These are phyloP conservation scores for Hypocryptadius cinnamomeus DNA, from an alignment of 2,113 vertebrate genomes.

Conservation along the genomic window DNA sequence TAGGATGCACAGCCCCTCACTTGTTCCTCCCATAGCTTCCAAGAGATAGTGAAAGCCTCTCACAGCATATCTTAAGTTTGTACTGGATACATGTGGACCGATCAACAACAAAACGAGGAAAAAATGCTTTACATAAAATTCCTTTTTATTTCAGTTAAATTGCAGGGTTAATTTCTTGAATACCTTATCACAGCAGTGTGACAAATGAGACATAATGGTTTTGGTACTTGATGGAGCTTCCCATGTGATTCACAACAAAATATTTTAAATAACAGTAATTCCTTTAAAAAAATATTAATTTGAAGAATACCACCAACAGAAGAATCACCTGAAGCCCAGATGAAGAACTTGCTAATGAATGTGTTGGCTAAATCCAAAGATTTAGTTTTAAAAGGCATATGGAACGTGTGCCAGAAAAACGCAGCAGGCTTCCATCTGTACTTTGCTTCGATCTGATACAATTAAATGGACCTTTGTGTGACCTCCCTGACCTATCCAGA, in stretches of 20 bases:
- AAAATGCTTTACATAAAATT: constrained; percentile 43
- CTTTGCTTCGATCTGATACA: background rate
- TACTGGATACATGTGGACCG: background rate
- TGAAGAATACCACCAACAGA: background rate
- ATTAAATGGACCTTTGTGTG: background rate
- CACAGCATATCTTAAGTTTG: background rate
- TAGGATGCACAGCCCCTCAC: background rate
- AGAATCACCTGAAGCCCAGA: background rate
- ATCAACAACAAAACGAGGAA: background rate
- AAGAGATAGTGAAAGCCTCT: background rate
- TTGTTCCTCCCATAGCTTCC: background rate
- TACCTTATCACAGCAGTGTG: constrained; percentile 28
- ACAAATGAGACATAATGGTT: constrained; percentile 40
- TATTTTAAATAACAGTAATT: background rate
- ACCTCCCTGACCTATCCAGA: constrained; percentile 7
- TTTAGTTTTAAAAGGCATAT: constrained; percentile 17
- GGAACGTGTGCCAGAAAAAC: background rate
- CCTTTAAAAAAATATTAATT: background rate
- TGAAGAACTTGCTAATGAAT: background rate
- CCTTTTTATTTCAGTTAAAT: constrained; percentile 18
- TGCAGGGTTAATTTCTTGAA: constrained; percentile 48
- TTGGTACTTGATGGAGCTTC: background rate
- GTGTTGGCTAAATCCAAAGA: constrained; percentile 27
- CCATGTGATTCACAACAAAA: background rate
- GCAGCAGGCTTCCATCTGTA: background rate